phyloP scores from a whole-genome alignment of 2,113 vertebrate genomes.

The Seriola dumerili region DNA sequence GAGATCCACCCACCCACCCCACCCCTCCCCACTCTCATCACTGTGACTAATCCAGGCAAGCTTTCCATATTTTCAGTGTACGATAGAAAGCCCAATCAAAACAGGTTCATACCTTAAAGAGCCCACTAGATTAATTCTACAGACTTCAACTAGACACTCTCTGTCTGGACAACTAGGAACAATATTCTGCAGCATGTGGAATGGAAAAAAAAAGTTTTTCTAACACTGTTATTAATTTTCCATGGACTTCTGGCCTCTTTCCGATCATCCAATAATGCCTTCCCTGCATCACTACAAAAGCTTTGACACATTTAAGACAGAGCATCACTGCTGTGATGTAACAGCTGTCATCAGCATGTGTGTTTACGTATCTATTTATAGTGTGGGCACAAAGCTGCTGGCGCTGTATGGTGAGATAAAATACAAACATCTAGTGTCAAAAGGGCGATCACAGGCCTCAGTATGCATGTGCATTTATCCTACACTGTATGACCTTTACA shows the following conservation, averaged over 20 bases:
- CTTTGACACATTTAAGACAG: slow-evolving; percentile 47
- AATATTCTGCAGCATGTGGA: slow-evolving; percentile 3
- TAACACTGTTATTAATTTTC: not conserved
- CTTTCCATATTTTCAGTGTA: slow-evolving; percentile 40
- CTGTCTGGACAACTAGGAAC: slow-evolving; percentile 10
- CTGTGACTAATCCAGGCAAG: slow-evolving; percentile 70
- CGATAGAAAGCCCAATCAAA: slow-evolving; percentile 22
- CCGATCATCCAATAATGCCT: slow-evolving; percentile 23
- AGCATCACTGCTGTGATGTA: slow-evolving; percentile 68
- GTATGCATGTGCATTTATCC: not conserved
- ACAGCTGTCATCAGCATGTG: slow-evolving; percentile 70
- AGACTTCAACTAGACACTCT: not conserved
- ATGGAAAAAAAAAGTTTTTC: accelerated
- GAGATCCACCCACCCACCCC: slow-evolving; percentile 10
- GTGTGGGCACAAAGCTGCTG: slow-evolving; percentile 52
- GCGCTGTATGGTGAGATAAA: slow-evolving; percentile 45
- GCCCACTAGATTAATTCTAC: not conserved
- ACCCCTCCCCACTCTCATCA: slow-evolving; percentile 43
- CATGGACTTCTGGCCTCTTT: not conserved
- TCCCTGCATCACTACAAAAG: slow-evolving; percentile 5
- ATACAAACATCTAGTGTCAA: slow-evolving; percentile 42
- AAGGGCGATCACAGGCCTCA: slow-evolving; percentile 23
- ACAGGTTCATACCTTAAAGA: slow-evolving; percentile 25
- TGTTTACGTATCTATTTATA: slow-evolving; percentile 77
- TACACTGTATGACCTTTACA: slow-evolving; percentile 43